Evolutionary conservation across 2,888 invertebrate genomes (phyloP).

Genomic region (Drosophila rellima): DNA sequence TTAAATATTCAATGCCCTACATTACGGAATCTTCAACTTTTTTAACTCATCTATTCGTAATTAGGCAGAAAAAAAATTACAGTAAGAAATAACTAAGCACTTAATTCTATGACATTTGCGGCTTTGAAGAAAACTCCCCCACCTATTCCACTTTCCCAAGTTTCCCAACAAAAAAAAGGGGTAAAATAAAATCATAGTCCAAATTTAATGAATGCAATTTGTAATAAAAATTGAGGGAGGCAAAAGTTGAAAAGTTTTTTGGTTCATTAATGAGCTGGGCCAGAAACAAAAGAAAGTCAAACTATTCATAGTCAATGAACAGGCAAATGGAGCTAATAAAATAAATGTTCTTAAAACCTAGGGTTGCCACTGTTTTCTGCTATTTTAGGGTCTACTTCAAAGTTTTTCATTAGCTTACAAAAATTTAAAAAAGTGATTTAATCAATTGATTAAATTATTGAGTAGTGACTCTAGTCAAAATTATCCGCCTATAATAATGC

Average conservation of each 20-base stretch:
- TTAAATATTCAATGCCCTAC: conserved; percentile 66
- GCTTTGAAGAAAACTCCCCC: conserved; percentile 1
- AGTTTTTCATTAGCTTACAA: not conserved
- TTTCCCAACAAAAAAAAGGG: not conserved
- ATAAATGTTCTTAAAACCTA: conserved; percentile 20
- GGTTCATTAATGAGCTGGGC: conserved; percentile 38
- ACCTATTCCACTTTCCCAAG: not conserved
- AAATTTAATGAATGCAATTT: conserved; percentile 54
- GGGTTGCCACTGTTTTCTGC: conserved; percentile 1
- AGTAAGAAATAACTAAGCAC: conserved; percentile 25
- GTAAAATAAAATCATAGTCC: conserved; percentile 28
- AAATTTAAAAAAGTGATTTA: not conserved
- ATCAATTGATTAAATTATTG: not conserved
- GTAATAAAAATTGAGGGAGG: conserved; percentile 38
- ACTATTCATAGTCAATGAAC: conserved; percentile 26
- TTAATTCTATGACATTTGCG: conserved; percentile 29
- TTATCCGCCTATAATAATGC: too few species aligned
- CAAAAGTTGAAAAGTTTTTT: conserved; percentile 44
- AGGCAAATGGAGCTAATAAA: conserved; percentile 24
- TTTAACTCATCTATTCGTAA: conserved; percentile 40
- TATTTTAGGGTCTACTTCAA: conserved; percentile 5
- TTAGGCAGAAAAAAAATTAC: conserved; percentile 44
- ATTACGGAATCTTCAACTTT: conserved; percentile 27
- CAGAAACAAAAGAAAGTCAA: conserved; percentile 15
- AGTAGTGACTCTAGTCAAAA: not conserved